Evolutionary conservation across 2,797 vertebrate species (phyloP).

Genomic region (Brachyalestes nurse): DNA sequence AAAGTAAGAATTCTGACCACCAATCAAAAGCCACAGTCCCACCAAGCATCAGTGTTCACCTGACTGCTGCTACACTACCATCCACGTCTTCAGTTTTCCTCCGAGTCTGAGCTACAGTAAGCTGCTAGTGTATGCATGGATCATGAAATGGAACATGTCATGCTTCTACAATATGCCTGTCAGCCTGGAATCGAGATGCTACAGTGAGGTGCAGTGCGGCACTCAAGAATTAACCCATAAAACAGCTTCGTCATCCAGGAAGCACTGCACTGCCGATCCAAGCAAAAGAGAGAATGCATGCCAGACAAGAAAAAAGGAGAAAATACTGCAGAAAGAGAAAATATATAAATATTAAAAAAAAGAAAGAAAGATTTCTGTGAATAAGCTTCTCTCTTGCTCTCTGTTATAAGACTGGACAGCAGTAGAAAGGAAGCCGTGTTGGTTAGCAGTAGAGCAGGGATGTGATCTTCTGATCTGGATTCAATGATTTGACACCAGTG

Average conservation of each 20-base stretch:
- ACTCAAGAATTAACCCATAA: conserved; percentile 5
- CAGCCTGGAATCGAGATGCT: neutral
- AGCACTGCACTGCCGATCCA: neutral
- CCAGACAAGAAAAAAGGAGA: too few species aligned
- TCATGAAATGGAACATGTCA: conserved; percentile 23
- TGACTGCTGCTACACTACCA: neutral
- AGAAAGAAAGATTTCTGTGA: neutral
- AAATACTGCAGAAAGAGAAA: neutral
- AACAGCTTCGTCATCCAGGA: conserved; percentile 7
- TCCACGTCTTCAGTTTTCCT: neutral
- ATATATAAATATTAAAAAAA: neutral
- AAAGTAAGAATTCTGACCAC: neutral
- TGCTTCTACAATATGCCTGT: conserved; percentile 1
- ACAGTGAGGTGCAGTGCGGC: neutral
- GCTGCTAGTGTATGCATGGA: conserved; percentile 1
- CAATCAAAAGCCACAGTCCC: neutral
- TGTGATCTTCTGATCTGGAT: too few species aligned
- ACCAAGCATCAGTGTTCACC: neutral
- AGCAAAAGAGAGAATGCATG: neutral
- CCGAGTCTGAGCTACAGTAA: neutral
- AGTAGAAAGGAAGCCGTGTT: too few species aligned
- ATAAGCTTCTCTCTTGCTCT: too few species aligned
- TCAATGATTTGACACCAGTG: too few species aligned
- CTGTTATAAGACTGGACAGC: too few species aligned
- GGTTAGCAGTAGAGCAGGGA: too few species aligned